phyloP scores from a whole-genome alignment of 2,888 invertebrate species.

The Phengaris alcon region DNA sequence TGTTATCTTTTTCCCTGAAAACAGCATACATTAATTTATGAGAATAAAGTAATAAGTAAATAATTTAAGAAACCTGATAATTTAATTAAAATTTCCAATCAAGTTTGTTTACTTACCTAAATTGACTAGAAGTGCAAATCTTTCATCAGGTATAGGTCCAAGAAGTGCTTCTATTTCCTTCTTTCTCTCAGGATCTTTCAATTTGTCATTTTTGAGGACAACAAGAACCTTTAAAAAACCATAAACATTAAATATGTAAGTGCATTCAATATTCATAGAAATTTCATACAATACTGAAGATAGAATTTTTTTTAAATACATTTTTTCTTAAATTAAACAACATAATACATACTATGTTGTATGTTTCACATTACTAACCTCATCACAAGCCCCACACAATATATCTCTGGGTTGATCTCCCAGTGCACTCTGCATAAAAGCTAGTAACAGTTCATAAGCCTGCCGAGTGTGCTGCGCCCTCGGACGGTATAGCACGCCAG shows the following conservation, averaged over 20 bases:
- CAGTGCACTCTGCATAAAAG: constrained; percentile 97
- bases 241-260: background rate
- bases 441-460: constrained; percentile 96
- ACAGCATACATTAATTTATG: background rate
- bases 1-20: constrained; percentile 93
- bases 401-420: constrained; percentile 98
- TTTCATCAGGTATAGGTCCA: constrained; percentile 90
- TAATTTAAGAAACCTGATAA: too few species aligned
- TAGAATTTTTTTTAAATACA: too few species aligned
- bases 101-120: constrained; percentile 74
- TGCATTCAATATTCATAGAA: too few species aligned
- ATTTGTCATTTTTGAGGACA: constrained; percentile 95
- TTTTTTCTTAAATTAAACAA: too few species aligned
- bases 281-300: too few species aligned
- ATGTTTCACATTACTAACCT: constrained; percentile 79
- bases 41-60: background rate
- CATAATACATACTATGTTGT: background rate
- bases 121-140: constrained; percentile 96
- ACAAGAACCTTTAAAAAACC: constrained; percentile 77
- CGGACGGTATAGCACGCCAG: constrained; percentile 96
- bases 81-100: background rate
- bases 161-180: constrained; percentile 93
- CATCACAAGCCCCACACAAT: constrained; percentile 99
- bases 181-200: constrained; percentile 96
- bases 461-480: constrained; percentile 98